Percentiles rank a stretch among this genome's conserved stretches.
These are phyloP conservation scores for Amphiura filiformis DNA, from an alignment of 35 echinoderm and acorn worm species.

Conservation along the genomic window DNA sequence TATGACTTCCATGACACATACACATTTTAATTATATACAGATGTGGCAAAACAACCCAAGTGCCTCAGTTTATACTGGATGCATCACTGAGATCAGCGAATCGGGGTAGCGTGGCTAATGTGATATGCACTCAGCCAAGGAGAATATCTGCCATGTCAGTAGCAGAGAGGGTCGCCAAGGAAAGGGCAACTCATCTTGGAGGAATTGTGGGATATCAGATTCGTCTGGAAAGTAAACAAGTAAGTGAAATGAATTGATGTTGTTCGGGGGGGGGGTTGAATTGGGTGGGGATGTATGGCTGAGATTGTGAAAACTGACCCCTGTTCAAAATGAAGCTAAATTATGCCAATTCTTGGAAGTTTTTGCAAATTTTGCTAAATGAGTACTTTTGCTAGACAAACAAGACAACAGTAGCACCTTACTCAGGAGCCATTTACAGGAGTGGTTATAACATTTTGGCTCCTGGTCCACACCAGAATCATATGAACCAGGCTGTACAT, in stretches of 20 bases:
- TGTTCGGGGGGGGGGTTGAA: not conserved
- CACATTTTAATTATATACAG: not conserved
- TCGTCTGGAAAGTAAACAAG: conserved; percentile 63
- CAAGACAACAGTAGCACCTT: too few species aligned
- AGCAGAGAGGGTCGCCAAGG: conserved; percentile 78
- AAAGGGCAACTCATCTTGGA: conserved; percentile 58
- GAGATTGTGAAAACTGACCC: not conserved
- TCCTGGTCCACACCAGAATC: too few species aligned
- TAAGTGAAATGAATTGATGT: not conserved
- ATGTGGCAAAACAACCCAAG: conserved; percentile 91
- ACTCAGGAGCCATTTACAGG: too few species aligned
- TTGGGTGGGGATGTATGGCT: too few species aligned
- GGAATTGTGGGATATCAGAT: conserved; percentile 61
- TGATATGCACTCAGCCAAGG: conserved; percentile 91
- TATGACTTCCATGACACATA: too few species aligned
- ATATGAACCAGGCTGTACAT: too few species aligned
- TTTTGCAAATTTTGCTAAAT: too few species aligned
- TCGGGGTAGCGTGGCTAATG: conserved; percentile 30
- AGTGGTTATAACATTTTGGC: too few species aligned
- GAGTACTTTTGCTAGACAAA: too few species aligned
- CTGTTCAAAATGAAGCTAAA: too few species aligned
- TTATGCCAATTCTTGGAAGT: too few species aligned
- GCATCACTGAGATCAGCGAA: conserved; percentile 12
- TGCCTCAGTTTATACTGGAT: conserved; percentile 92
- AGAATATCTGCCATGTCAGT: conserved; percentile 86